Conservation (phyloP, 2,888 invertebrate genomes). For the Hirudinaria manillensis region DNA sequence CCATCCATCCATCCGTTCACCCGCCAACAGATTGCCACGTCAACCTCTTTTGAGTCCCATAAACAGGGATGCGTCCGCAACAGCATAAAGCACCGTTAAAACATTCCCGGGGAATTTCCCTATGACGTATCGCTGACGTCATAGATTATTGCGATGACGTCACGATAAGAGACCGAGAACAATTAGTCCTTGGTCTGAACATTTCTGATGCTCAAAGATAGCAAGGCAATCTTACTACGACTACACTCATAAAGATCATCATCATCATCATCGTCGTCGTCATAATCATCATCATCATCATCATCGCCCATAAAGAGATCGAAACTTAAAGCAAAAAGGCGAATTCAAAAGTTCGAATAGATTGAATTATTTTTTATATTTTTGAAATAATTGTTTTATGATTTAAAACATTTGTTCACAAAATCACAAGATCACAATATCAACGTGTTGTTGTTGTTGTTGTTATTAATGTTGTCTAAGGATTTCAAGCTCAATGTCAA, state of each 20-base stretch:
- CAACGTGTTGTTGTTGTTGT: too few relatives aligned
- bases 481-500: too few relatives aligned
- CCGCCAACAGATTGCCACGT: background rate
- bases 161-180: background rate
- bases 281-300: conserved; percentile 27
- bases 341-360: too few relatives aligned
- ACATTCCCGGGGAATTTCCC: background rate
- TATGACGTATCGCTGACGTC: conserved; percentile 16
- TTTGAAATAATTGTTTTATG: too few relatives aligned
- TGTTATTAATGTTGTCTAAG: too few relatives aligned
- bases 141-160: conserved; percentile 12
- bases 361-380: too few relatives aligned
- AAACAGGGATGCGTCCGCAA: background rate
- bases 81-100: conserved; percentile 10
- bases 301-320: conserved; percentile 17
- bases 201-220: background rate
- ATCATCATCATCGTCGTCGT: conserved; percentile 28
- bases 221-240: background rate
- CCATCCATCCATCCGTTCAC: background rate
- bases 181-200: conserved; percentile 11
- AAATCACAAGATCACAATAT: too few relatives aligned
- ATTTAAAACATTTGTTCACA: too few relatives aligned
- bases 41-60: background rate
- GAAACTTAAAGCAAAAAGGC: background rate
- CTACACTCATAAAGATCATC: conserved; percentile 19